phyloP scores from a whole-genome alignment of 1,140 invertebrate genomes.

The Drosophila elegans region DNA sequence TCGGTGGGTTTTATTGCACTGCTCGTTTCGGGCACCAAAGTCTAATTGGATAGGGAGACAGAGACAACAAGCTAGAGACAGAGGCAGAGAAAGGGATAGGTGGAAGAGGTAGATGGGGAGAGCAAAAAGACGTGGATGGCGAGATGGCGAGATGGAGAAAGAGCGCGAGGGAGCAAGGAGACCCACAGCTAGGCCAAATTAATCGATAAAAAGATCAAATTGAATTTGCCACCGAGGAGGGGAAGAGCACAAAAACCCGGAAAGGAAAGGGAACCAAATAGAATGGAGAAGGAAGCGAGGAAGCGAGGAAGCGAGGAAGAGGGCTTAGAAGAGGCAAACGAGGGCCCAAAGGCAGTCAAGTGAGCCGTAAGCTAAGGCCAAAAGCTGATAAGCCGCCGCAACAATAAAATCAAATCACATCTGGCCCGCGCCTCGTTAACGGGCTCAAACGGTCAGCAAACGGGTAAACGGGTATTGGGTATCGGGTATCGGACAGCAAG shows the following conservation, averaged over 20 bases:
- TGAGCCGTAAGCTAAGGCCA: conserved; percentile 46
- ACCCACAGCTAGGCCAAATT: conserved; percentile 39
- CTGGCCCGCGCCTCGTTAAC: conserved; percentile 22
- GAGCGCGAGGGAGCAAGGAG: conserved; percentile 3
- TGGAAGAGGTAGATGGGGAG: conserved; percentile 5
- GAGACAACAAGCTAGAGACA: conserved; percentile 6
- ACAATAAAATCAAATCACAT: conserved; percentile 81
- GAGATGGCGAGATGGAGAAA: conserved; percentile 1
- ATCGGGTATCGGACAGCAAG: not conserved
- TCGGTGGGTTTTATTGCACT: conserved; percentile 66
- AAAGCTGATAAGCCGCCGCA: conserved; percentile 78
- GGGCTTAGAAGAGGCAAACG: conserved; percentile 2
- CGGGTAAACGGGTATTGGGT: not conserved
- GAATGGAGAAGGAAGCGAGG: not conserved
- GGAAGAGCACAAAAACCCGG: not conserved
- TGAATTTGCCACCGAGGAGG: conserved; percentile 26
- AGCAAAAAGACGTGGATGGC: not conserved
- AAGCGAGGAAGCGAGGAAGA: not conserved
- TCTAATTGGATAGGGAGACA: conserved; percentile 76
- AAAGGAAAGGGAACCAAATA: not conserved
- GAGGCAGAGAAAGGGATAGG: not conserved
- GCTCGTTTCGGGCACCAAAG: conserved; percentile 70
- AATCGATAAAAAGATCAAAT: conserved; percentile 69
- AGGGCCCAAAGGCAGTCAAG: conserved; percentile 39
- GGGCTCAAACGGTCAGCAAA: conserved; percentile 7